Conservation (phyloP, 2,113 vertebrate genomes). For the Butorides virescens region DNA sequence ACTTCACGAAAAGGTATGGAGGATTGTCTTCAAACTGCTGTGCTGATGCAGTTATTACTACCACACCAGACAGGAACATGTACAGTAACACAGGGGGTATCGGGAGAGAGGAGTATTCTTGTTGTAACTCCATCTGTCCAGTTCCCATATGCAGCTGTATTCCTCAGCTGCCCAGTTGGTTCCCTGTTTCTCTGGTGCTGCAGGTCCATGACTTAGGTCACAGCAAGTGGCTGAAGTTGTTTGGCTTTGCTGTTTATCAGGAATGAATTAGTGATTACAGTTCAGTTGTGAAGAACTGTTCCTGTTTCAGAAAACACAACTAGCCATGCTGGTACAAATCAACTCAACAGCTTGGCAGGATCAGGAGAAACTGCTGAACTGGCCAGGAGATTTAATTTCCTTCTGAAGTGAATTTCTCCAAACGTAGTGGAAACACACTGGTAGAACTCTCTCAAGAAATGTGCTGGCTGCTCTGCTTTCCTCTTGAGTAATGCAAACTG, state of each 20-base stretch:
- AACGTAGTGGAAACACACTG: not conserved
- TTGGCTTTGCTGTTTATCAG: not conserved
- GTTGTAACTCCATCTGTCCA: not conserved
- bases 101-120: not conserved
- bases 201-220: not conserved
- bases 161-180: not conserved
- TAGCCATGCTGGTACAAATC: not conserved
- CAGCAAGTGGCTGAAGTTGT: not conserved
- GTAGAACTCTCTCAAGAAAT: not conserved
- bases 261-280: not conserved
- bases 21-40: not conserved
- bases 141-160: not conserved
- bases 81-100: not conserved
- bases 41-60: not conserved
- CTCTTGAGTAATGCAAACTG: not conserved
- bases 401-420: not conserved
- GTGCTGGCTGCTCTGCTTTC: not conserved
- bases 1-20: conserved; percentile 96
- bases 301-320: not conserved
- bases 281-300: not conserved
- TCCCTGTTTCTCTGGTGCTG: not conserved
- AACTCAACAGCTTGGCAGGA: not conserved
- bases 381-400: not conserved
- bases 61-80: not conserved
- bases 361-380: not conserved